Conservation (phyloP, 2,797 vertebrate species). For the Gymnopithys bicolor region DNA sequence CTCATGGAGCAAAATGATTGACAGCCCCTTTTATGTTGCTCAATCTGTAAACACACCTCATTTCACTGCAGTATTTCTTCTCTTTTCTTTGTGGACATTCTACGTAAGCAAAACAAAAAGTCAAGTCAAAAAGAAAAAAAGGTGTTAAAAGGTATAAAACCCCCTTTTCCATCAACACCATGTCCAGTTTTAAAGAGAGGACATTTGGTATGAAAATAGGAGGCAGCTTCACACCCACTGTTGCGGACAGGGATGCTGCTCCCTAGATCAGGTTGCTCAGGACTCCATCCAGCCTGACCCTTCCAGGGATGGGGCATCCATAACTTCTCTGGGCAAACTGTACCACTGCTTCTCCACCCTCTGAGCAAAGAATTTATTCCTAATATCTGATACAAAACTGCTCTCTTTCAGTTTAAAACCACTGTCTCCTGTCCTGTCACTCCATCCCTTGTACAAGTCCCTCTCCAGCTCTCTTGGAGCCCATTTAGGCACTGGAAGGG, state of each 20-base stretch:
- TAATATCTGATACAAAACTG: not conserved
- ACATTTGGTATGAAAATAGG: not conserved
- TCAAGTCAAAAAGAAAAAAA: rapidly evolving
- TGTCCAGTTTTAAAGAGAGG: not conserved
- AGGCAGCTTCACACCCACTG: not conserved
- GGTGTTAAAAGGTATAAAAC: not conserved
- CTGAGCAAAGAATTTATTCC: not conserved
- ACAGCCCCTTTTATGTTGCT: not conserved
- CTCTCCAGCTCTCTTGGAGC: not conserved
- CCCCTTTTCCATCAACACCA: not conserved
- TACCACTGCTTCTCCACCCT: not conserved
- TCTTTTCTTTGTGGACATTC: not conserved
- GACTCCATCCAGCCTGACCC: not conserved
- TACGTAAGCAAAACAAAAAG: rapidly evolving
- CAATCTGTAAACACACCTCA: not conserved
- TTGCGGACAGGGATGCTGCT: not conserved
- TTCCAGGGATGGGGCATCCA: not conserved
- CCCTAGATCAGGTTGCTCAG: not conserved
- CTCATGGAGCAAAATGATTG: not conserved
- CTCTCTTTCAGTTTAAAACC: not conserved
- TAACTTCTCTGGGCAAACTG: not conserved
- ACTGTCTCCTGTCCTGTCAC: rapidly evolving
- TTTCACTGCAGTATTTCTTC: not conserved
- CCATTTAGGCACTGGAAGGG: not conserved
- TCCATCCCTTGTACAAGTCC: not conserved